These are phyloP conservation scores for Onychomys torridus DNA, from an alignment of 2,797 vertebrate species.

Conservation along the genomic window DNA sequence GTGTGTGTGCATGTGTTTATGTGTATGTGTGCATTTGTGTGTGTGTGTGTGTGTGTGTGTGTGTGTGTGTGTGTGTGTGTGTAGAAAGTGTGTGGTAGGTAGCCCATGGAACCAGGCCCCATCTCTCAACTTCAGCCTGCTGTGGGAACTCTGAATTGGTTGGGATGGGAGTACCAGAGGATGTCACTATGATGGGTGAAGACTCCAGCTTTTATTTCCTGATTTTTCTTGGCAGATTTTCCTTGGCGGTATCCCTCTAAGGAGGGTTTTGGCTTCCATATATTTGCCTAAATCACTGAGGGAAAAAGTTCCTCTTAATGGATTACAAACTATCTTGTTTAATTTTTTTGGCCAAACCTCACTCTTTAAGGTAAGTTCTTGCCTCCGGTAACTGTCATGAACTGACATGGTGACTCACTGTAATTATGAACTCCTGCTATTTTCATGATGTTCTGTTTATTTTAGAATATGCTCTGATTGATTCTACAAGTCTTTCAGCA, in stretches of 20 bases:
- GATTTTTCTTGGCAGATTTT: conserved; percentile 87
- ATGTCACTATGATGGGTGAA: neutral
- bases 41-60: neutral
- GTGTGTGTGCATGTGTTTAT: neutral
- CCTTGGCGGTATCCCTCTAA: conserved; percentile 83
- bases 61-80: neutral
- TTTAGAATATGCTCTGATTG: conserved; percentile 71
- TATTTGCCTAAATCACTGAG: conserved; percentile 89
- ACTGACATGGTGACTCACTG: conserved; percentile 65
- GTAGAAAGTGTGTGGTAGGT: neutral
- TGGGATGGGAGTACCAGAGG: neutral
- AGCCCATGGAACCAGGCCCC: neutral
- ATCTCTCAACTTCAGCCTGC: neutral
- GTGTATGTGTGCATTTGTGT: neutral
- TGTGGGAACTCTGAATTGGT: neutral
- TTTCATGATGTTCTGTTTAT: conserved; percentile 74
- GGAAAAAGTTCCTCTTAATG: conserved; percentile 75
- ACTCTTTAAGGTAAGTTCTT: conserved; percentile 91
- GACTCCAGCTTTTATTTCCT: conserved; percentile 12
- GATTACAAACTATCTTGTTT: conserved; percentile 91
- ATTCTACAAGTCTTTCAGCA: conserved; percentile 60
- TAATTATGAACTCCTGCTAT: conserved; percentile 70
- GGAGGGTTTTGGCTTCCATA: conserved; percentile 87
- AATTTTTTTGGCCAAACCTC: conserved; percentile 91
- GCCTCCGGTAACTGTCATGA: conserved; percentile 51